A percentile compares a stretch with the other conserved stretches of the same genome.
phyloP scores from a whole-genome alignment of 2,888 invertebrate genomes.

The Rhagonycha lutea region DNA sequence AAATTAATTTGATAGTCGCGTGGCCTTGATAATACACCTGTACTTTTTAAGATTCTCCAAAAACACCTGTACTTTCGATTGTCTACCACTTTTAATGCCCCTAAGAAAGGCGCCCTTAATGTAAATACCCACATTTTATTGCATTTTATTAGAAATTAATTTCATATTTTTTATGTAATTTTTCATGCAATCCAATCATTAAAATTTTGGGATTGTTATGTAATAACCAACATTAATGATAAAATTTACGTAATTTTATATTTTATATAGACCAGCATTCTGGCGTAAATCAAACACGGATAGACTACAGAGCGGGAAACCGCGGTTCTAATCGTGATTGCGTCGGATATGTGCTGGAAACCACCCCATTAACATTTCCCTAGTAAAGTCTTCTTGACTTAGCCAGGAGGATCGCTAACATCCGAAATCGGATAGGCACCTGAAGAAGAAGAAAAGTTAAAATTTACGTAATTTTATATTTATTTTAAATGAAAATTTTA shows the following conservation, averaged over 20 bases:
- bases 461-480: too few relatives aligned
- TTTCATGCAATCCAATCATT: not conserved
- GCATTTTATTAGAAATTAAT: not conserved
- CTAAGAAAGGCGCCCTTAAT: not conserved
- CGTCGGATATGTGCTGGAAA: too few relatives aligned
- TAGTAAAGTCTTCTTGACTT: too few relatives aligned
- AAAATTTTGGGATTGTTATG: not conserved
- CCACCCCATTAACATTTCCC: too few relatives aligned
- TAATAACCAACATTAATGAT: not conserved
- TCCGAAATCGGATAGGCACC: too few relatives aligned
- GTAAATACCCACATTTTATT: not conserved
- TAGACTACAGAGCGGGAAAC: too few relatives aligned
- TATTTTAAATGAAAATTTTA: too few relatives aligned
- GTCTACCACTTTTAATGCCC: not conserved
- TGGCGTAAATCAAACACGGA: too few relatives aligned
- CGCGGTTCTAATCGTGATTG: too few relatives aligned
- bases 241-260: not conserved
- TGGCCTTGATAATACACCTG: constrained; percentile 27
- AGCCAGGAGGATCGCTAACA: too few relatives aligned
- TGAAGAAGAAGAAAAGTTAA: too few relatives aligned
- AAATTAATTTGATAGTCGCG: constrained; percentile 2
- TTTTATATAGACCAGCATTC: too few relatives aligned
- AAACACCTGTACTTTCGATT: not conserved
- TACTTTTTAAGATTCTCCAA: constrained; percentile 1
- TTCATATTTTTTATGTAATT: not conserved